Base-by-base conservation (phyloP, 2,888 invertebrate genomes). In the Dermolepida albohirtum region DNA sequence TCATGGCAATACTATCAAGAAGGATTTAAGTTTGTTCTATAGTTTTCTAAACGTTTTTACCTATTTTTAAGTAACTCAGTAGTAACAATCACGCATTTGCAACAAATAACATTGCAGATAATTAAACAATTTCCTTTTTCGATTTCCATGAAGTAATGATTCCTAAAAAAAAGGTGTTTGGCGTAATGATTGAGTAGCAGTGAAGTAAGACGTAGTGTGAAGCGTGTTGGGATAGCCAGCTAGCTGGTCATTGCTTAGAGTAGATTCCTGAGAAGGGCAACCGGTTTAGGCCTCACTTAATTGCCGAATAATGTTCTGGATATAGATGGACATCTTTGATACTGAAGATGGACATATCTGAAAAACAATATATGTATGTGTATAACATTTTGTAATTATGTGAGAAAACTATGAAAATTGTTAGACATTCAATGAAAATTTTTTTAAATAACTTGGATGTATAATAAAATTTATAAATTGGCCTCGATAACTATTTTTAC, bases 261-360 rank as follows among this genome's bases (percentile, higher is more conserved):
- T 73, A 75, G 73, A 74, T 80, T 80, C 81, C 80, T 78, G 78
- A 78, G 78, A 75, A 74, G 74, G 74, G 69, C 76, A 75, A 59
- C 49, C 67, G 59, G 44, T 49, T 69, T 72, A 69, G 73, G 71
- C 72, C 74, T 72, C 72, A 73, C 66, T 74, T 74, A 66, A 70
- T 73, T 44, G 71, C 78, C 16, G 80, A 76, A 80, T 90, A 87
- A 79, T 90, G 89, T 85, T 97, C 97, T 66, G 92, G 90, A 83
- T 91, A 90, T 80, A 96, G 85, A 84, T 91, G 90, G 78, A 97
- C 90, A 78, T 96, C 96, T 85, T 96, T 95, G 82, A 97, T 95
- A 78, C 92, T 94, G 87, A 95, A 96, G 87, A 98, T 95, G 79
- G 97, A 96, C 80, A 94, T 90, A 86, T 95, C 97, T 97, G 90